phyloP scores from a whole-genome alignment of 2,113 vertebrate species.

The Phalacrocorax pelagicus region DNA sequence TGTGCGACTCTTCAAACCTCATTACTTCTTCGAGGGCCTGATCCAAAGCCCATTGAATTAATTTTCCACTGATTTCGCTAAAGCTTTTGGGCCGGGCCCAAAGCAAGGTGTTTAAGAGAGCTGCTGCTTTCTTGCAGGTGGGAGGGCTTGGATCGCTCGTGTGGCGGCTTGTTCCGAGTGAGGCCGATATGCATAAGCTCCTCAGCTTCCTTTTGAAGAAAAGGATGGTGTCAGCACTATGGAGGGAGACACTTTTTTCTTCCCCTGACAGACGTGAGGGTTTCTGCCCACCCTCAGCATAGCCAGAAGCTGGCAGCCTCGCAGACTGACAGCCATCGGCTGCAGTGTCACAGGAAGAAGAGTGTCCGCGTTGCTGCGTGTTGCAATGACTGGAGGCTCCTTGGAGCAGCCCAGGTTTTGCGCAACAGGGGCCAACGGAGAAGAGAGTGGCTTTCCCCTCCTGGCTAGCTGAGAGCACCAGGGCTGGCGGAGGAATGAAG shows the following conservation, averaged over 20 bases:
- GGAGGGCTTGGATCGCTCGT: neutral
- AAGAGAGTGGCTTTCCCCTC: neutral
- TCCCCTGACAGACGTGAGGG: neutral
- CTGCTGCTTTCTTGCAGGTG: neutral
- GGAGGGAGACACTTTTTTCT: neutral
- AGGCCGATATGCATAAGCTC: neutral
- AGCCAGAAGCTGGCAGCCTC: neutral
- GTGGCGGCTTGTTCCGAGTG: neutral
- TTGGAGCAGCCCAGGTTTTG: neutral
- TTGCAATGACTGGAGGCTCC: neutral
- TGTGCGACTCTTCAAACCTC: neutral
- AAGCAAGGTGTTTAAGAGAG: neutral
- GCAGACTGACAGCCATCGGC: fast-evolving
- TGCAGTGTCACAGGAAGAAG: fast-evolving
- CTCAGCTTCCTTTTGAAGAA: neutral
- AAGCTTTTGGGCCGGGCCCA: neutral
- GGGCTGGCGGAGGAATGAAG: neutral
- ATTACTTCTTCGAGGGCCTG: fast-evolving
- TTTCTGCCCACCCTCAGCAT: neutral
- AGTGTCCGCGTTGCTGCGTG: fast-evolving
- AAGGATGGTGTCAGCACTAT: neutral
- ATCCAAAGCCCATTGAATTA: neutral
- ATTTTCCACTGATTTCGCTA: neutral
- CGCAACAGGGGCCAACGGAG: fast-evolving
- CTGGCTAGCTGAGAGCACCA: neutral